Evolutionary conservation across 2,113 vertebrate genomes (phyloP), one percentile per base, ranked within the genome.

Genomic region (Sturnus vulgaris): DNA sequence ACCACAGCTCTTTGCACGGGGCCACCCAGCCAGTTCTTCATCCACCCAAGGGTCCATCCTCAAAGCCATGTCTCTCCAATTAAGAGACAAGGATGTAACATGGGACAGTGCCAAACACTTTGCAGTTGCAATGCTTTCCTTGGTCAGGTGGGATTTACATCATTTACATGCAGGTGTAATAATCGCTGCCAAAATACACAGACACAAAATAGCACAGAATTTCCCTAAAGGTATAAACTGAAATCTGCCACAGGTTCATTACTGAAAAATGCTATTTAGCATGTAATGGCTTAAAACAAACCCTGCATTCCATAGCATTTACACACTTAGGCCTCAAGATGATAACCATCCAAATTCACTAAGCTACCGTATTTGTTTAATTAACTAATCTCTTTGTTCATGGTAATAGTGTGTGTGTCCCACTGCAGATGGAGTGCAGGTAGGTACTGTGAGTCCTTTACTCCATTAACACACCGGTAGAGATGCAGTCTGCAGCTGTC

Each of bases 361-460:
- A 42, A 71, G 39, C 22, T 63, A 50, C 23, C 7, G 0, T 7
- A 2, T 16, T 37, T 50, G 70, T 63, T 28, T 13, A 2, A 42
- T 60, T 24, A 57, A n/a, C 31, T 25, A 57, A 73, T 18, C 40
- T 87, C 39, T 64, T n/a, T 31, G 44, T 20, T 39, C 30, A 40
- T 3, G 8, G 2, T 23, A 63, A 33, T 4, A 4, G 6, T 27
- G 33, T 4, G 4, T 0, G 30, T n/a, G 61, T 40, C 37, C 33
- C 76, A 33, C 23, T 18, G 31, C 31, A 52, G 37, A 8, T 1
- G 7, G 52, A 84, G 30, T 5, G 39, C 39, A 76, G 44, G 80
- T 5, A 15, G 31, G 86, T 35, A 23, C 71, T 12, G 3, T 5
- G 15, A 60, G 70, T 15, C 37, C 37, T 60, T n/a, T n/a, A 17